These are phyloP conservation scores for Syngnathoides biaculeatus DNA, from an alignment of 2,113 vertebrate genomes.

Conservation along the genomic window DNA sequence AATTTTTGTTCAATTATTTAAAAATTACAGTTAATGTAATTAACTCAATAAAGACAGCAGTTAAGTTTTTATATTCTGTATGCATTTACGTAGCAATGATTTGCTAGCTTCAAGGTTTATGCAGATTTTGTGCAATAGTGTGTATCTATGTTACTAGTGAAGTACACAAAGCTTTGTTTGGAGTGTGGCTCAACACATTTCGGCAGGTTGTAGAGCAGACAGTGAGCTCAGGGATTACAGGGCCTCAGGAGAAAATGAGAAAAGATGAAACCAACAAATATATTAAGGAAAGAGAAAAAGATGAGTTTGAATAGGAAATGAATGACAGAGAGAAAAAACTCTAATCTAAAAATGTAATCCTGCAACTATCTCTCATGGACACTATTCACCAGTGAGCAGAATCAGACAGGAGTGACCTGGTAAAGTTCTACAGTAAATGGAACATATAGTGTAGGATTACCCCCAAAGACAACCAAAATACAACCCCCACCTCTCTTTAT, in stretches of 20 bases:
- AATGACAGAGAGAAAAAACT: constrained; percentile 42
- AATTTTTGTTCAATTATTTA: too few relatives aligned
- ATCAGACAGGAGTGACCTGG: constrained; percentile 16
- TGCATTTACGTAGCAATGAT: not conserved
- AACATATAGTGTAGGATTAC: constrained; percentile 25
- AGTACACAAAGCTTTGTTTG: not conserved
- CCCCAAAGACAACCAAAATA: not conserved
- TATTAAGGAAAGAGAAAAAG: constrained; percentile 28
- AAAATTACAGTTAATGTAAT: too few relatives aligned
- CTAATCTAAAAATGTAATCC: constrained; percentile 61
- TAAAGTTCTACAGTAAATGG: constrained; percentile 7
- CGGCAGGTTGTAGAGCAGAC: not conserved
- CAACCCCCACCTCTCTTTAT: constrained; percentile 3
- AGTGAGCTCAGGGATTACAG: constrained; percentile 32
- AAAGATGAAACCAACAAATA: constrained; percentile 45
- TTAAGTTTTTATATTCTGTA: too few relatives aligned
- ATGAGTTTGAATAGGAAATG: constrained; percentile 18
- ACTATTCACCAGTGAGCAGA: constrained; percentile 1
- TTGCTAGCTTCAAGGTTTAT: not conserved
- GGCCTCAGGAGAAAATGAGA: constrained; percentile 49
- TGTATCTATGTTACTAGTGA: not conserved
- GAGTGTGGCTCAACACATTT: not conserved
- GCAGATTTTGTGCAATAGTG: not conserved
- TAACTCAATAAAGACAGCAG: too few relatives aligned
- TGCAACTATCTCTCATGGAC: constrained; percentile 25